Evolutionary conservation across 2,888 invertebrate species (phyloP).

Genomic region (Drosophila multiciliata): DNA sequence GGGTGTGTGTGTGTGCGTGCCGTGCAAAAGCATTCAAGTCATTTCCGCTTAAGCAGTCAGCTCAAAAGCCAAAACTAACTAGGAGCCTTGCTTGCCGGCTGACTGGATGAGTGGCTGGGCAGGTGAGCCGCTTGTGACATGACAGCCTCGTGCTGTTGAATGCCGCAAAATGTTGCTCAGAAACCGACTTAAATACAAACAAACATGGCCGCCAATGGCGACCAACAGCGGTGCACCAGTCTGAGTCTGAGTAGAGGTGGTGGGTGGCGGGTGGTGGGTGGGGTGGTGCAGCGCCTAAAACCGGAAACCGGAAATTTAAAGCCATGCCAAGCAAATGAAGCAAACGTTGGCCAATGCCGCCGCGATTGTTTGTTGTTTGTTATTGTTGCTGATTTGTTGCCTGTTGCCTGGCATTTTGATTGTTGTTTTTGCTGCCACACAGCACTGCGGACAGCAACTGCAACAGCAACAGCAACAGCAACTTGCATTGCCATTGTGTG

Average conservation of each 20-base stretch:
- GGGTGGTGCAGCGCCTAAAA: conserved; percentile 47
- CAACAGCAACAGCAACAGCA: conserved; percentile 37
- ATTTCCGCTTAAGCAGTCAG: conserved; percentile 80
- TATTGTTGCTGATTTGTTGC: conserved; percentile 46
- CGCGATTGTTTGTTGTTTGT: conserved; percentile 45
- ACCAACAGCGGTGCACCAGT: conserved; percentile 22
- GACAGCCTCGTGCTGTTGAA: conserved; percentile 70
- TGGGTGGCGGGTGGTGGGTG: background rate
- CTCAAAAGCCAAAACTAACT: conserved; percentile 52
- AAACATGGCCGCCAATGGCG: conserved; percentile 73
- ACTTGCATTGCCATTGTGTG: conserved; percentile 51
- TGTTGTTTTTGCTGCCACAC: conserved; percentile 61
- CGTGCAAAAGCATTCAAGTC: conserved; percentile 77
- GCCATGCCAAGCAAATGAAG: conserved; percentile 76
- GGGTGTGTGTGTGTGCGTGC: conserved; percentile 15
- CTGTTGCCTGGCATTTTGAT: conserved; percentile 70
- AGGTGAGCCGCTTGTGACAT: conserved; percentile 53
- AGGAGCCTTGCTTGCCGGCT: conserved; percentile 3
- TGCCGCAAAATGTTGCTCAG: conserved; percentile 77
- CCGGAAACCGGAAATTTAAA: conserved; percentile 82
- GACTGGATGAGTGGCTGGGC: conserved; percentile 6
- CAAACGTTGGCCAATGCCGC: conserved; percentile 48
- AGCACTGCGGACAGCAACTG: conserved; percentile 71
- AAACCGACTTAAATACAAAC: conserved; percentile 80
- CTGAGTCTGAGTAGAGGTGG: background rate